Conservation (phyloP, 92 coral and sea anemone species). For the Nematostella vectensis region DNA sequence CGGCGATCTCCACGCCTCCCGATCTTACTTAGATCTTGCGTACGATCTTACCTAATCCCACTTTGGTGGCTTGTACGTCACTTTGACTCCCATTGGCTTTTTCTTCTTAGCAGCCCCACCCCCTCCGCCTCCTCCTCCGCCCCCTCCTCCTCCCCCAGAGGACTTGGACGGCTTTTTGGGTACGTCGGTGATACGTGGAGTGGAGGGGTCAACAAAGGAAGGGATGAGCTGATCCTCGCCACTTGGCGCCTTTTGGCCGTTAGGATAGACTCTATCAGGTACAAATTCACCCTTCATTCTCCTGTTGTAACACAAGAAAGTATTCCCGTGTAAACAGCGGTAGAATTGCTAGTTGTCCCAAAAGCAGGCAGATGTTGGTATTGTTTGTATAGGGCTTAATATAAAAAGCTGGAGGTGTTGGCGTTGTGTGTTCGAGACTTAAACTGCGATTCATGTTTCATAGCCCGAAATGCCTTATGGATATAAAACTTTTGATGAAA, state of each 20-base stretch:
- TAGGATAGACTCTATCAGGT: slow-evolving; percentile 64
- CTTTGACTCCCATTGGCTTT: slow-evolving; percentile 83
- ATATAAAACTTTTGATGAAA: too few species aligned
- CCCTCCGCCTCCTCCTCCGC: slow-evolving; percentile 32
- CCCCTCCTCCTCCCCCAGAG: background rate
- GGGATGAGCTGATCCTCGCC: slow-evolving; percentile 56
- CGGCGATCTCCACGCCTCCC: too few species aligned
- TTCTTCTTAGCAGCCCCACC: slow-evolving; percentile 45
- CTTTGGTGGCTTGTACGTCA: slow-evolving; percentile 85
- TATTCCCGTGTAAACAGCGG: background rate
- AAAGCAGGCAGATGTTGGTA: too few species aligned
- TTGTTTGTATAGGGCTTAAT: too few species aligned
- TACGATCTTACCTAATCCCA: too few species aligned
- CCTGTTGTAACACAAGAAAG: slow-evolving; percentile 22
- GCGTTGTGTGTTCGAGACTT: too few species aligned
- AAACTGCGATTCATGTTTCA: too few species aligned
- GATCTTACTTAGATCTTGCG: too few species aligned
- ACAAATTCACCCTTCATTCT: slow-evolving; percentile 91
- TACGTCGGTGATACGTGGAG: slow-evolving; percentile 88
- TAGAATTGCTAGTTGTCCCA: too few species aligned
- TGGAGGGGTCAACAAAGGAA: slow-evolving; percentile 84
- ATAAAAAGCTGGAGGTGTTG: too few species aligned
- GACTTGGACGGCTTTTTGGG: slow-evolving; percentile 69
- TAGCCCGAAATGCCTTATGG: too few species aligned
- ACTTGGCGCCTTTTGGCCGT: slow-evolving; percentile 32